Conservation (phyloP, 2,113 vertebrate genomes). For the Mobula hypostoma region DNA sequence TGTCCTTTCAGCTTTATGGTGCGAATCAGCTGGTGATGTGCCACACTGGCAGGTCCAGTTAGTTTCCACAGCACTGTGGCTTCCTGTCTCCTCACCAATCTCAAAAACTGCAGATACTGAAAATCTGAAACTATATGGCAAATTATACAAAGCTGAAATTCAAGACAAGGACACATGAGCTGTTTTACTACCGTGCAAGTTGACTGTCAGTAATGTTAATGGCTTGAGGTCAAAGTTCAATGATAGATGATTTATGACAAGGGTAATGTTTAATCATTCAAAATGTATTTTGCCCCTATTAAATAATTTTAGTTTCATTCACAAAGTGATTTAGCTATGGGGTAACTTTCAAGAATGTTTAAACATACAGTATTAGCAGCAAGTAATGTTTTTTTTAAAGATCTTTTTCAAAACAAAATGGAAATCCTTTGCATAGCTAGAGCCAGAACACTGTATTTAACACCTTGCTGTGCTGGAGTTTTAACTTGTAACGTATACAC, state of each 20-base stretch:
- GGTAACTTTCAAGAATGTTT: neutral
- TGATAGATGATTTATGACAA: neutral
- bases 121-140: too few relatives aligned
- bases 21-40: neutral
- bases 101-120: too few relatives aligned
- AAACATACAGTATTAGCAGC: neutral
- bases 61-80: neutral
- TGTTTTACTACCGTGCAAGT: neutral
- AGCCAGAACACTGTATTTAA: neutral
- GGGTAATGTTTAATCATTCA: neutral
- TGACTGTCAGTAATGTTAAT: neutral
- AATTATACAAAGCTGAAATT: neutral
- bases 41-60: neutral
- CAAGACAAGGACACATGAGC: neutral
- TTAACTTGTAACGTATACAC: neutral
- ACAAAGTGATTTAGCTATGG: neutral
- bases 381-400: neutral
- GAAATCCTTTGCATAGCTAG: neutral
- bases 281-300: neutral
- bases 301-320: neutral
- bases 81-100: too few relatives aligned
- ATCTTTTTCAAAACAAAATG: neutral
- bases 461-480: neutral
- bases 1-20: neutral
- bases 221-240: neutral